Conservation (phyloP, 2,797 vertebrate species). For the Pitangus sulphuratus region DNA sequence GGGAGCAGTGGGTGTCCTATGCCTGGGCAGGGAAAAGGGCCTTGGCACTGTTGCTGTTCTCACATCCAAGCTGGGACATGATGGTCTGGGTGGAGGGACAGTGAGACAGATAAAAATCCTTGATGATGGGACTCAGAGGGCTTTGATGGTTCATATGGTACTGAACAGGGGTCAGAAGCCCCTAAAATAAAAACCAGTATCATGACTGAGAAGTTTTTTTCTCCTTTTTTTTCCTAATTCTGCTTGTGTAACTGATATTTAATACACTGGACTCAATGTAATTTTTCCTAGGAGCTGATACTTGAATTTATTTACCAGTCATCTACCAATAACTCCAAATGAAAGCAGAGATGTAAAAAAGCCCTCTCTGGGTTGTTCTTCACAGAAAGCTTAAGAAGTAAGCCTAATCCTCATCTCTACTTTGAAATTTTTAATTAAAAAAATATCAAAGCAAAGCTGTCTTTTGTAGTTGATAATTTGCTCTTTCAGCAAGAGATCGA, state of each 20-base stretch:
- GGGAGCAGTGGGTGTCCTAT: fast-evolving
- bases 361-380: not conserved
- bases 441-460: not conserved
- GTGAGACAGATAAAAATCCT: not conserved
- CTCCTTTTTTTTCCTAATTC: not conserved
- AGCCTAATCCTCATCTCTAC: not conserved
- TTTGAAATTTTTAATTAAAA: constrained; percentile 2
- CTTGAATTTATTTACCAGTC: not conserved
- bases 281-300: not conserved
- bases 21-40: not conserved
- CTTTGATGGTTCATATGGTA: not conserved
- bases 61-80: not conserved
- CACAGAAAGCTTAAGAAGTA: not conserved
- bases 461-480: not conserved
- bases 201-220: not conserved
- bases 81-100: not conserved
- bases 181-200: not conserved
- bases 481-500: not conserved
- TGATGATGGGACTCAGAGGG: not conserved
- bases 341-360: not conserved
- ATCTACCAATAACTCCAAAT: not conserved
- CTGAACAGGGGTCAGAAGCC: fast-evolving
- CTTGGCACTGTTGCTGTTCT: not conserved
- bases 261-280: not conserved
- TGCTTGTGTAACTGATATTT: not conserved